Conservation (phyloP, 2,113 vertebrate genomes). For the Rhynchopsitta pachyrhyncha region DNA sequence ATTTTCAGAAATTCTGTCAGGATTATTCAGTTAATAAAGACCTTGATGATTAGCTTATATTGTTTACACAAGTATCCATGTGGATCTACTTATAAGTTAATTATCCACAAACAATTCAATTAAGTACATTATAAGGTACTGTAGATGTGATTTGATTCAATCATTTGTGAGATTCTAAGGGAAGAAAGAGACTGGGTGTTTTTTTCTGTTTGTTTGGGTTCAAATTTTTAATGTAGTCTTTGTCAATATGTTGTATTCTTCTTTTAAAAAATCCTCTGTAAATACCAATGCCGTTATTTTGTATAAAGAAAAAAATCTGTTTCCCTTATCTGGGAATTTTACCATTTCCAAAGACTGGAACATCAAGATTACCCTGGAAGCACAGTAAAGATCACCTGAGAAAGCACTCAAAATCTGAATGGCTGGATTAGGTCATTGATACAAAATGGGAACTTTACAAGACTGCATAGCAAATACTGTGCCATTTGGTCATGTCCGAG, state of each 20-base stretch:
- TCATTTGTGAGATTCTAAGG: neutral
- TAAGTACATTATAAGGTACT: neutral
- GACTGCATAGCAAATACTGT: neutral
- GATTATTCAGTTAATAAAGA: conserved; percentile 35
- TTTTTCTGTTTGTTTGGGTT: neutral
- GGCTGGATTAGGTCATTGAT: neutral
- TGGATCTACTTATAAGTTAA: conserved; percentile 30
- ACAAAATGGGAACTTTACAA: neutral
- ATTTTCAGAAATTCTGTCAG: conserved; percentile 4
- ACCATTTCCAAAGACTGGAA: neutral
- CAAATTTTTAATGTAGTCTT: neutral
- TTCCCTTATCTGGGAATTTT: neutral
- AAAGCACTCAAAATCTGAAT: neutral
- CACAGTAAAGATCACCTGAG: neutral
- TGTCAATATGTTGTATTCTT: neutral
- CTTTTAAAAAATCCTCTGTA: neutral
- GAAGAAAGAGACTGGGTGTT: neutral
- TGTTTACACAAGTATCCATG: conserved; percentile 4
- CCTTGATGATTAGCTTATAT: neutral
- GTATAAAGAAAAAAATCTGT: neutral
- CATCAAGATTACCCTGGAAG: neutral
- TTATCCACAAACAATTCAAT: conserved; percentile 19
- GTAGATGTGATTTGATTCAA: conserved; percentile 1
- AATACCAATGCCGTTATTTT: neutral
- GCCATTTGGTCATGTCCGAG: neutral